Evolutionary conservation across 2,888 invertebrate genomes (phyloP), one percentile per base, ranked within the genome.

Genomic region (Elmis aenea): DNA sequence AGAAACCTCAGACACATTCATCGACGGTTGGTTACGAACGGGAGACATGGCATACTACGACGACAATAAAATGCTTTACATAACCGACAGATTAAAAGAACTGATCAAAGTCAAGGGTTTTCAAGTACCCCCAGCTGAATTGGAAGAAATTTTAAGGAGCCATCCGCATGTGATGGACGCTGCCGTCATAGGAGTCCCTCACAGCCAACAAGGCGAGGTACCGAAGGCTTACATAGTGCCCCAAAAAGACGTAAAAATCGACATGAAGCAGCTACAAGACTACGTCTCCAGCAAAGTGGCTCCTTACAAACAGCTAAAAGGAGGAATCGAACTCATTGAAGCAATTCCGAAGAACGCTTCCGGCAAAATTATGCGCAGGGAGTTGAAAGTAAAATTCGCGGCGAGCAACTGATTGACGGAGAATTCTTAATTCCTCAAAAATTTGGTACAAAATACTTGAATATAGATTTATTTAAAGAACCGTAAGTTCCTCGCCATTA

Each of bases 61-160:
- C 54, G 76, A 83, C 12, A 70, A 79, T 0, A 81, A 82, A 1
- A 59, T 62, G 31, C 68, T 86, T 45, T 84, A 74, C 50, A 76
- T 91, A 39, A 77, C 81, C 14, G 90, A 88, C 56, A 74, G 91
- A 46, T 61, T 83, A 27, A 90, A 90, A 59, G 89, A 90, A 59
- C 69, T 91, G 20, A 91, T 91, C 39, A 92, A 91, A 52, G 66
- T 66, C n/a, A 80, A 77, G 62, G 79, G 72, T 2, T 76, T 69
- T 54, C 76, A 88, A 77, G 90, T 91, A 2, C 78, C 91, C 3
- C 91, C 91, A 13, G 89, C 90, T 0, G 91, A 92, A 62, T 62
- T 92, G 13, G 91, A 92, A 62, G 78, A 73, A 29, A 55, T 85
- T 4, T 57, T 89, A 1, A 73, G 83, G 38, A 73, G 75, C 16